Conservation (phyloP, 2,888 invertebrate genomes). For the Drosophila neutralis region DNA sequence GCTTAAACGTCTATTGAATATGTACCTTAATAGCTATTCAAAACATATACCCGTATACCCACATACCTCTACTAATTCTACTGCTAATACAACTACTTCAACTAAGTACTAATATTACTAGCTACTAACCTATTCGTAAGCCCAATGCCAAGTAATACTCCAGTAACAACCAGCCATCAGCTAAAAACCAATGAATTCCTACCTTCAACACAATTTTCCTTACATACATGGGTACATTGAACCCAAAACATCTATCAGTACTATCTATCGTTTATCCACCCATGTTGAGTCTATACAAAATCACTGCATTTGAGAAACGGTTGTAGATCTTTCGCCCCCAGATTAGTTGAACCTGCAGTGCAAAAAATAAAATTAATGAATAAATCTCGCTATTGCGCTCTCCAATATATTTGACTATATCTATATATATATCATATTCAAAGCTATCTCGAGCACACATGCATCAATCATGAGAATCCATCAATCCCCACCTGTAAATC, state of each 20-base stretch:
- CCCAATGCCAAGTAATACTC: conserved; percentile 27
- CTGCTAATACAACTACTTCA: conserved; percentile 19
- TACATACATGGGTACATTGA: conserved; percentile 1
- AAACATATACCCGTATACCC: conserved; percentile 35
- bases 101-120: conserved; percentile 19
- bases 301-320: background rate
- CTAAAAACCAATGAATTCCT: conserved; percentile 7
- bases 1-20: conserved; percentile 69
- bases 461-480: conserved; percentile 11
- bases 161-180: conserved; percentile 16
- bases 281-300: conserved; percentile 2
- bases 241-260: conserved; percentile 9
- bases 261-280: conserved; percentile 1
- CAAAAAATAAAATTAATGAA: background rate
- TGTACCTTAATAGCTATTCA: conserved; percentile 36
- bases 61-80: conserved; percentile 28
- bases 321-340: background rate
- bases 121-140: conserved; percentile 34
- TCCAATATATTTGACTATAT: conserved; percentile 1
- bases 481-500: conserved; percentile 7
- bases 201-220: conserved; percentile 1
- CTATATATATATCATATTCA: conserved; percentile 6
- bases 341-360: background rate
- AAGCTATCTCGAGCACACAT: conserved; percentile 21
- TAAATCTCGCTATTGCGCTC: conserved; percentile 12